A percentile compares a stretch with the other conserved stretches of the same genome.
These are phyloP conservation scores for Erannis defoliaria DNA, from an alignment of 2,888 invertebrate genomes.

Conservation along the genomic window DNA sequence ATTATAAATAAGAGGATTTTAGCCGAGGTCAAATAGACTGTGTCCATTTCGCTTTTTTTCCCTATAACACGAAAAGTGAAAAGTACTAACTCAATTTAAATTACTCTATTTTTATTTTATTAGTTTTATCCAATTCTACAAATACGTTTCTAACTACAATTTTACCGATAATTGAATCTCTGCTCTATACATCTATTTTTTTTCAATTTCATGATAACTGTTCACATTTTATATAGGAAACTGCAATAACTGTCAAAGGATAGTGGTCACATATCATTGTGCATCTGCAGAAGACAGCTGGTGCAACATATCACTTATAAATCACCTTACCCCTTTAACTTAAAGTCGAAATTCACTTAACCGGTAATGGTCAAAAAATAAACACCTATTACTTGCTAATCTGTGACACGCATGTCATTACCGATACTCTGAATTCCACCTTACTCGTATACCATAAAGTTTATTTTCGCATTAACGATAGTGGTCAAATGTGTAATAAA, in stretches of 20 bases:
- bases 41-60: too few relatives aligned
- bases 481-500: constrained; percentile 45
- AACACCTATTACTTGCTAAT: constrained; percentile 49
- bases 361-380: constrained; percentile 46
- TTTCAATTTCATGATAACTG: constrained; percentile 42
- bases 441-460: constrained; percentile 3
- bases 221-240: constrained; percentile 58
- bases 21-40: too few relatives aligned
- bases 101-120: too few relatives aligned
- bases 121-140: too few relatives aligned
- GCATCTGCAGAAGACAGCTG: constrained; percentile 58
- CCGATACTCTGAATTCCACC: background rate
- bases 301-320: background rate
- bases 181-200: background rate
- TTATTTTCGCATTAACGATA: background rate
- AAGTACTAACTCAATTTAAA: too few relatives aligned
- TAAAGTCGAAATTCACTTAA: constrained; percentile 14
- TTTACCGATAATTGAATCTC: constrained; percentile 3
- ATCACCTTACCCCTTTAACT: constrained; percentile 12
- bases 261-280: constrained; percentile 43
- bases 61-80: too few relatives aligned
- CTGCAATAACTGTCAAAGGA: constrained; percentile 53
- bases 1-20: too few relatives aligned
- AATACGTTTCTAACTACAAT: too few relatives aligned
- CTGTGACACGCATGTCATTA: constrained; percentile 71